A percentile compares a stretch with the other conserved stretches of the same genome.
phyloP scores from a whole-genome alignment of 1,140 invertebrate genomes.

The Dufourea novaeangliae region DNA sequence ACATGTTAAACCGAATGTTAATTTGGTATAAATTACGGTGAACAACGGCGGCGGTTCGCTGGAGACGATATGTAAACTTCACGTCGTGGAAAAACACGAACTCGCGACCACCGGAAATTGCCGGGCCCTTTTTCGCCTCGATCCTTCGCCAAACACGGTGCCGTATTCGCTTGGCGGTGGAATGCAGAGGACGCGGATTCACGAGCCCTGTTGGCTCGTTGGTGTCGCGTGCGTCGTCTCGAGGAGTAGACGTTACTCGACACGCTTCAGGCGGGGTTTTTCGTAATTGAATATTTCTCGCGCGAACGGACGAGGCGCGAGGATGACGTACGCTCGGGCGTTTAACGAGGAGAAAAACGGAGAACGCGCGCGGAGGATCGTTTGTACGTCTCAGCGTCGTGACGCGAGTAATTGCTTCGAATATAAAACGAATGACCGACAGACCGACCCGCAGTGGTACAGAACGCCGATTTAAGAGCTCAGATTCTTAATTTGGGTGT shows the following conservation, averaged over 20 bases:
- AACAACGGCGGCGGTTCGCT: too few species aligned
- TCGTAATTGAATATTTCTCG: conserved; percentile 22
- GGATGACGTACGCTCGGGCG: conserved; percentile 10
- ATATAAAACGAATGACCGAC: neutral
- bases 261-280: neutral
- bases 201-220: neutral
- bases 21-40: too few species aligned
- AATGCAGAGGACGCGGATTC: neutral
- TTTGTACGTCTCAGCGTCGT: neutral
- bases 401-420: conserved; percentile 6
- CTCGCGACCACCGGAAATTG: neutral
- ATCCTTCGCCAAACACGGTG: too few species aligned
- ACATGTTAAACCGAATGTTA: too few species aligned
- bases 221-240: neutral
- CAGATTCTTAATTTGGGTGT: too few species aligned
- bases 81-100: too few species aligned
- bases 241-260: conserved; percentile 1
- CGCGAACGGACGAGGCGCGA: neutral
- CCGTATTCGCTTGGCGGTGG: too few species aligned
- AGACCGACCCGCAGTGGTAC: too few species aligned
- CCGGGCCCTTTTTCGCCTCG: neutral
- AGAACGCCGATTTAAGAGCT: too few species aligned
- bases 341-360: conserved; percentile 16
- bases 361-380: neutral
- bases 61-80: too few species aligned